Percentiles rank a stretch among this genome's conserved stretches.
Evolutionary conservation across 1,140 invertebrate species (phyloP).

Genomic region (Phymorhynchus buccinoides): DNA sequence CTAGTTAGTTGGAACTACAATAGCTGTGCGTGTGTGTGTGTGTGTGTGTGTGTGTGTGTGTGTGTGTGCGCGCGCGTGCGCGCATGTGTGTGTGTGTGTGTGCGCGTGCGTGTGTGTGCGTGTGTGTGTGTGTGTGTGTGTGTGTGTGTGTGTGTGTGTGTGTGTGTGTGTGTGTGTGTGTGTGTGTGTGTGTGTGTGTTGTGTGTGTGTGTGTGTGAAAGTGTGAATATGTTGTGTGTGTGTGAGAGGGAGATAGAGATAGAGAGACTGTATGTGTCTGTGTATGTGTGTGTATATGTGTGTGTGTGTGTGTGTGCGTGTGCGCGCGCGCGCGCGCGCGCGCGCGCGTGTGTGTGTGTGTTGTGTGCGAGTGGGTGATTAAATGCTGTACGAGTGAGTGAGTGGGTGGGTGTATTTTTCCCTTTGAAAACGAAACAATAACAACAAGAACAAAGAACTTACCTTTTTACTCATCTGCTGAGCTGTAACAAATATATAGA

Average conservation of each 20-base stretch:
- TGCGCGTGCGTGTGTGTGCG: background rate
- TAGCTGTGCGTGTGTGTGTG: background rate
- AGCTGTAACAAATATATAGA: no score
- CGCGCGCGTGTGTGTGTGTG: background rate
- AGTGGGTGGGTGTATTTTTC: no score
- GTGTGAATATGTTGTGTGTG: background rate
- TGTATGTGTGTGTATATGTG: background rate
- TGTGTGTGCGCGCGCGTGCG: background rate
- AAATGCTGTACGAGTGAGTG: no score
- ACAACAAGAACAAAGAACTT: no score
- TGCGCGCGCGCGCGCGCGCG: background rate
- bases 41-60: conserved; percentile 22
- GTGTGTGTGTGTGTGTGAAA: background rate
- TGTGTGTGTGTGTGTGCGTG: background rate
- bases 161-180: background rate
- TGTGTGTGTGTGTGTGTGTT: background rate
- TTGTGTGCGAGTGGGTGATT: no score
- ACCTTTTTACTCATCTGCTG: no score
- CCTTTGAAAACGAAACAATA: background rate
- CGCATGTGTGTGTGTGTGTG: conserved; percentile 1
- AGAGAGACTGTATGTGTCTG: no score
- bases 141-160: background rate
- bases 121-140: conserved; percentile 5
- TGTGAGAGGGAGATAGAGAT: no score
- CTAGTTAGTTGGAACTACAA: no score